Base-by-base conservation (phyloP, 2,113 vertebrate genomes). In the Coryphaenoides rupestris region DNA sequence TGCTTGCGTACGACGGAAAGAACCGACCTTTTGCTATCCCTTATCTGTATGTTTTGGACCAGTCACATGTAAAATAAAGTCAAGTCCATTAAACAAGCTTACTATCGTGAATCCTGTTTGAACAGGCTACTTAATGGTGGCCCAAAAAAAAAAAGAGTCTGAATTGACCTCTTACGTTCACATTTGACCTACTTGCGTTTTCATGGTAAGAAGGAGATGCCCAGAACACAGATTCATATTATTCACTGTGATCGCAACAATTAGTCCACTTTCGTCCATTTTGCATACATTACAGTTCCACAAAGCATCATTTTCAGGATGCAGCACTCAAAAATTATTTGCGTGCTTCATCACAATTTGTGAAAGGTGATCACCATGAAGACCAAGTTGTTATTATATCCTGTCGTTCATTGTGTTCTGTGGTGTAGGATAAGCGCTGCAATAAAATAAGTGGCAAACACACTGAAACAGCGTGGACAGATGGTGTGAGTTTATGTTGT, bases 81-180 rank as follows among this genome's bases (percentile, higher is more conserved):
- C n/a, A n/a, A 47, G 21, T 58, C 50, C 45, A 66, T 72, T 65
- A 40, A 62, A 49, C 57, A 9, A 59, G 33, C 65, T 54, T 45
- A 63, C 86, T 86, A 84, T 83, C 84, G 60, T 1, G 13, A 54
- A 58, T 64, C 72, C 19, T 84, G 78, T 88, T 88, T 81, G 69
- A 54, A 50, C 84, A 84, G 86, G 76, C 73, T 67, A 19, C 59
- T 62, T 45, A 40, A 72, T 46, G 46, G 26, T 61, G 65, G 69
- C 76, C 73, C 72, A 73, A 55, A 73, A 72, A 56, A 22, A 66
- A 40, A 40, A 10, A 12, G 2, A 40, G 33, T 40, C 33, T 40
- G 33, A 12, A 40, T 40, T 40, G 24, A 3, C 24, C 33, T 2
- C 33, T 40, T 12, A 10, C 6, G 13, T 40, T 12, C 2, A 21